Conservation (phyloP, 2,113 vertebrate genomes). For the Austrofundulus limnaeus region DNA sequence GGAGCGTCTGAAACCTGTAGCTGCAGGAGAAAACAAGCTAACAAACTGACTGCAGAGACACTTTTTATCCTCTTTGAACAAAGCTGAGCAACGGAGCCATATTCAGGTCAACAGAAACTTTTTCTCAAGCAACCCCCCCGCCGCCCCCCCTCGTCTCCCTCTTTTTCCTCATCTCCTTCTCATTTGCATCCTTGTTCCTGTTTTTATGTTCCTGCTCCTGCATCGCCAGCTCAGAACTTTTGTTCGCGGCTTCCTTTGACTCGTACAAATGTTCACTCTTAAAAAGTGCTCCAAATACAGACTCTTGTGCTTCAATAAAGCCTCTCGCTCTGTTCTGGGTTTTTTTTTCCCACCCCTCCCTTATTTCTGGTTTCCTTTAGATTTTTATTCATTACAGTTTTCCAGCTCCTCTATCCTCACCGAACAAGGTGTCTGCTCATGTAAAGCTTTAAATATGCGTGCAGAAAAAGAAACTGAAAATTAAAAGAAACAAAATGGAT, state of each 20-base stretch:
- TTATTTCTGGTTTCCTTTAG: too few species aligned
- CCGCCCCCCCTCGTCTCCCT: constrained; percentile 23
- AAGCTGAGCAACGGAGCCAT: constrained; percentile 42
- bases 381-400: not conserved
- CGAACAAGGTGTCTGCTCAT: not conserved
- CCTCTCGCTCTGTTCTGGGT: constrained; percentile 8
- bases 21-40: constrained; percentile 49
- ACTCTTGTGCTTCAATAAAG: constrained; percentile 13
- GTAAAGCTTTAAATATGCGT: not conserved
- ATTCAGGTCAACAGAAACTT: constrained; percentile 74
- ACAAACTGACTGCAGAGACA: constrained; percentile 28
- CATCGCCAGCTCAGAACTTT: constrained; percentile 50
- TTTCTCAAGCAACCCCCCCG: constrained; percentile 55
- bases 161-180: constrained; percentile 41
- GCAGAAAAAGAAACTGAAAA: not conserved
- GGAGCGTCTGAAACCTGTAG: constrained; percentile 58
- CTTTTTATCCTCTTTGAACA: constrained; percentile 50
- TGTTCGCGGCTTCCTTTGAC: constrained; percentile 53
- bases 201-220: constrained; percentile 31
- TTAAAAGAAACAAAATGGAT: not conserved
- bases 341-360: too few species aligned
- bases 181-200: constrained; percentile 60
- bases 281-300: constrained; percentile 22
- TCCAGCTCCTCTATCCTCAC: constrained; percentile 1
- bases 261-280: constrained; percentile 37